Conservation (phyloP, 2,888 invertebrate genomes). For the Cryptus armator region DNA sequence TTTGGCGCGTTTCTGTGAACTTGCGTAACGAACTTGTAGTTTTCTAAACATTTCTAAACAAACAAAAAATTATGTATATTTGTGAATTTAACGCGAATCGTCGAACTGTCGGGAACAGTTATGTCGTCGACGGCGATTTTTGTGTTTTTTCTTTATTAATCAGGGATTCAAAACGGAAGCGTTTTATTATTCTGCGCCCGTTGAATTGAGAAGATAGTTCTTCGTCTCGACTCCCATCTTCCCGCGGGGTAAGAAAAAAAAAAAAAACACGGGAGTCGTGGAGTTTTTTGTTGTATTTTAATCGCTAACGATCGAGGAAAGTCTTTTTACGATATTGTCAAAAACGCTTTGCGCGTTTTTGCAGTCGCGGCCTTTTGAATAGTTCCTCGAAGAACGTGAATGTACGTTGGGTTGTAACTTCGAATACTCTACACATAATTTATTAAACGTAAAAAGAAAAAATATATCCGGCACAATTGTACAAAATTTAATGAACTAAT, state of each 20-base stretch:
- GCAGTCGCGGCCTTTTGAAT: constrained; percentile 21
- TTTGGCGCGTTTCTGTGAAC: constrained; percentile 54
- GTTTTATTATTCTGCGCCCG: constrained; percentile 4
- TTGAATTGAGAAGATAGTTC: neutral
- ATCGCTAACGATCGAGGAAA: constrained; percentile 36
- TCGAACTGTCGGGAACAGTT: constrained; percentile 45
- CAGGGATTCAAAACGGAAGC: constrained; percentile 14
- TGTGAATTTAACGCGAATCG: constrained; percentile 22
- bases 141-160: neutral
- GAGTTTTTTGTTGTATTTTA: constrained; percentile 36
- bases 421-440: constrained; percentile 52
- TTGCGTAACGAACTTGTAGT: constrained; percentile 12
- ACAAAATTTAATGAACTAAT: constrained; percentile 36
- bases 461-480: constrained; percentile 50
- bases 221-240: neutral
- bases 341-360: constrained; percentile 40
- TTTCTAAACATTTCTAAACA: constrained; percentile 7
- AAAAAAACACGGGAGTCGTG: neutral
- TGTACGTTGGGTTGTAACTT: constrained; percentile 60
- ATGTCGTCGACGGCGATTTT: constrained; percentile 1
- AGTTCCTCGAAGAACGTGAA: constrained; percentile 50
- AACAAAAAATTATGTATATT: constrained; percentile 25
- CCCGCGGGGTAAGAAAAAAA: neutral
- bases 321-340: neutral
- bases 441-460: constrained; percentile 6